Conservation (phyloP, 2,113 vertebrate species). For the Odontesthes bonariensis region DNA sequence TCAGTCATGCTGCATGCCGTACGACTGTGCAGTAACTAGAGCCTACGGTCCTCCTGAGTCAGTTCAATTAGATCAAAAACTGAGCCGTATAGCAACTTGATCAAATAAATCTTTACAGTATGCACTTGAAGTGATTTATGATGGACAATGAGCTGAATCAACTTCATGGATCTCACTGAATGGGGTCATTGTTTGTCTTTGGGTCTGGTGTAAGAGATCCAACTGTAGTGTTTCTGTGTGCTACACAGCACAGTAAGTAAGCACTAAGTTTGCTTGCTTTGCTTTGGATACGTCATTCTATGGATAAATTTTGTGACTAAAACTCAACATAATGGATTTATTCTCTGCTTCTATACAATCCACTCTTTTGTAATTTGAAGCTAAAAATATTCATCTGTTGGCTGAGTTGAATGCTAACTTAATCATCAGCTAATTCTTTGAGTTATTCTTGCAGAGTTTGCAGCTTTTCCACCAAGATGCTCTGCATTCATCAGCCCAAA, state of each 20-base stretch:
- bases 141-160: constrained; percentile 64
- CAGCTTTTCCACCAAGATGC: too few relatives aligned
- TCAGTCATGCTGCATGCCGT: constrained; percentile 58
- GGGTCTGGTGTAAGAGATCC: background rate
- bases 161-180: constrained; percentile 44
- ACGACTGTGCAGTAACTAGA: constrained; percentile 48
- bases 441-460: background rate
- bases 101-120: constrained; percentile 38
- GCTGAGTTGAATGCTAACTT: background rate
- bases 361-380: background rate
- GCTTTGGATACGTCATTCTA: too few relatives aligned
- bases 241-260: background rate
- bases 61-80: constrained; percentile 44
- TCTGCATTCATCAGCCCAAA: background rate
- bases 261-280: background rate
- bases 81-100: constrained; percentile 33
- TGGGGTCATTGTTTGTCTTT: constrained; percentile 35
- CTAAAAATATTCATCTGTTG: background rate
- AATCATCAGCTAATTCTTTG: background rate
- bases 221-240: background rate
- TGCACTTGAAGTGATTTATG: constrained; percentile 33
- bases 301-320: background rate
- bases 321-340: background rate
- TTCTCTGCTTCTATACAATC: background rate
- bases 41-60: constrained; percentile 58